These are phyloP conservation scores for Onychorhynchus coronatus DNA, from an alignment of 2,113 vertebrate species.

Conservation along the genomic window DNA sequence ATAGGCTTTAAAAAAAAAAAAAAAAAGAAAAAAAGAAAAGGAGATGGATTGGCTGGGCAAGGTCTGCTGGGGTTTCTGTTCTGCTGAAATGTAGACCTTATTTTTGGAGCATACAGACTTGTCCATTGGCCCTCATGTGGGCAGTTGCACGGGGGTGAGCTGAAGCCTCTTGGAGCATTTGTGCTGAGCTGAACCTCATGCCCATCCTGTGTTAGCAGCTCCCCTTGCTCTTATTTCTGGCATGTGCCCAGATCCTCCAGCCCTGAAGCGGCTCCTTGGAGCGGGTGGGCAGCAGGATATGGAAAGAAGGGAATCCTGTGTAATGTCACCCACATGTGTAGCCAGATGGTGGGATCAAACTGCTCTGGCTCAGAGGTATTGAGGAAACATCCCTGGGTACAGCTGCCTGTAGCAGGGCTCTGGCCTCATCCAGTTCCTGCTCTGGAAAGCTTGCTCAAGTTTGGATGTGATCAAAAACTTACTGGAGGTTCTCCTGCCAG, in stretches of 20 bases:
- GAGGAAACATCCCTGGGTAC: background rate
- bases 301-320: background rate
- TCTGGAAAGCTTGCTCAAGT: background rate
- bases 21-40: background rate
- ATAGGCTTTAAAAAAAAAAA: background rate
- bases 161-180: background rate
- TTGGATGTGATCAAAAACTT: background rate
- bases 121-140: background rate
- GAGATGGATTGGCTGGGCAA: background rate
- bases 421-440: background rate
- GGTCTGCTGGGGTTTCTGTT: background rate
- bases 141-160: background rate
- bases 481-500: background rate
- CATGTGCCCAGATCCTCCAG: background rate
- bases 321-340: background rate
- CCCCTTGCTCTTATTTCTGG: background rate
- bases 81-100: background rate
- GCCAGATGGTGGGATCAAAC: background rate
- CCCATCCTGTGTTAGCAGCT: background rate
- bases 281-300: background rate
- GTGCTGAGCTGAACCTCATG: background rate
- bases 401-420: background rate
- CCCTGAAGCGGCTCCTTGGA: background rate
- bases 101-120: background rate
- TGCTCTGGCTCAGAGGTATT: background rate